Percentiles rank a stretch among this genome's conserved stretches.
Evolutionary conservation across 1,140 invertebrate species (phyloP).

Genomic region (Trinorchestia longiramus): DNA sequence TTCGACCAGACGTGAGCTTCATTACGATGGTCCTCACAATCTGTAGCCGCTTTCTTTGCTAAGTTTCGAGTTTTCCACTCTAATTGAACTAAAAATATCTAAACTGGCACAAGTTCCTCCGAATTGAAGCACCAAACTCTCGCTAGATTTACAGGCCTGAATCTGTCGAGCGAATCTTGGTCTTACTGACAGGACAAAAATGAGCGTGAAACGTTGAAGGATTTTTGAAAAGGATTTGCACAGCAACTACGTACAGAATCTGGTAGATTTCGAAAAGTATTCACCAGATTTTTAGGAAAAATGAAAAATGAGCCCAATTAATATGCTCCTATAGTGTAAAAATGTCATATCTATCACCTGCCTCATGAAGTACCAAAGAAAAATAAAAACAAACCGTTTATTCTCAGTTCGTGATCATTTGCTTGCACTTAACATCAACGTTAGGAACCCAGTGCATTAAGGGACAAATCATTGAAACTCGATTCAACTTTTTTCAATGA

Average conservation of each 20-base stretch:
- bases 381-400: background rate
- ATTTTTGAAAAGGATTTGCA: background rate
- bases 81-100: background rate
- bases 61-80: background rate
- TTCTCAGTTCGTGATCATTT: background rate
- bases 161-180: background rate
- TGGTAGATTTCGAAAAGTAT: background rate
- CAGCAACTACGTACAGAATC: background rate
- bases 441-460: background rate
- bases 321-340: background rate
- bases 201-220: background rate
- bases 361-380: background rate
- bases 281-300: background rate
- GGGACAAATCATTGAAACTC: too few relatives aligned
- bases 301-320: background rate
- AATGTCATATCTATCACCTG: background rate
- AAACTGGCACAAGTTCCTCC: background rate
- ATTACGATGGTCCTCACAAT: conserved; percentile 17
- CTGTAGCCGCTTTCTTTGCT: background rate
- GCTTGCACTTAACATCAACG: background rate
- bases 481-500: too few relatives aligned
- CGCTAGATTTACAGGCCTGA: background rate
- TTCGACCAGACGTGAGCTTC: background rate
- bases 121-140: background rate
- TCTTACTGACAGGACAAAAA: background rate